Conservation (phyloP, 1,140 invertebrate genomes). For the Notospermus geniculatus region DNA sequence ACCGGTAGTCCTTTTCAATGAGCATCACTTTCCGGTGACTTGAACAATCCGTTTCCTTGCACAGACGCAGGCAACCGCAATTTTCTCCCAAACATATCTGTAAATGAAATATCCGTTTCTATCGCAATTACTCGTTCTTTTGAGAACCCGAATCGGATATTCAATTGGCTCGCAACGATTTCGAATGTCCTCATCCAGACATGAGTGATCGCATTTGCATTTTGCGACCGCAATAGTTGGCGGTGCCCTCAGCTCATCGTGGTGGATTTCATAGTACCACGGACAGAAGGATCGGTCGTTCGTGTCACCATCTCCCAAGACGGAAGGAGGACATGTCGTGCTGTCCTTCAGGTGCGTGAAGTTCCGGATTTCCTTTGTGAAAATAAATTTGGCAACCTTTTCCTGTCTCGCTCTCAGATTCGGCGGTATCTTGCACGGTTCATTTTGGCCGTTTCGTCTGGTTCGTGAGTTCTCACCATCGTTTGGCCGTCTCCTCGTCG, state of each 20-base stretch:
- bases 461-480: too few species aligned
- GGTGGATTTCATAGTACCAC: slow-evolving; percentile 6
- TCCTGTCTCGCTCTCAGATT: too few species aligned
- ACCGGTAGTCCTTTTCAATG: too few species aligned
- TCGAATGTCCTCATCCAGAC: background rate
- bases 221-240: background rate
- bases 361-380: too few species aligned
- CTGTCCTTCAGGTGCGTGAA: too few species aligned
- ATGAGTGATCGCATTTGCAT: background rate
- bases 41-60: background rate
- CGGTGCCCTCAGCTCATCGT: background rate
- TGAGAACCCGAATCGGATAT: slow-evolving; percentile 2
- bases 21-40: background rate
- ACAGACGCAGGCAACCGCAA: background rate
- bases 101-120: background rate
- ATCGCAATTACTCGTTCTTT: background rate
- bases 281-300: slow-evolving; percentile 6
- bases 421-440: too few species aligned
- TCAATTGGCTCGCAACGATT: background rate
- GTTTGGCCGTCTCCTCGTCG: too few species aligned
- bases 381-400: too few species aligned
- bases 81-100: background rate
- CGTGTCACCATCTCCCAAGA: background rate
- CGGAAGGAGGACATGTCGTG: too few species aligned
- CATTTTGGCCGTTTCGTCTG: too few species aligned